A percentile compares a stretch with the other conserved stretches of the same genome.
These are phyloP conservation scores for Batillaria attramentaria DNA, from an alignment of 1,140 invertebrate species.

Conservation along the genomic window DNA sequence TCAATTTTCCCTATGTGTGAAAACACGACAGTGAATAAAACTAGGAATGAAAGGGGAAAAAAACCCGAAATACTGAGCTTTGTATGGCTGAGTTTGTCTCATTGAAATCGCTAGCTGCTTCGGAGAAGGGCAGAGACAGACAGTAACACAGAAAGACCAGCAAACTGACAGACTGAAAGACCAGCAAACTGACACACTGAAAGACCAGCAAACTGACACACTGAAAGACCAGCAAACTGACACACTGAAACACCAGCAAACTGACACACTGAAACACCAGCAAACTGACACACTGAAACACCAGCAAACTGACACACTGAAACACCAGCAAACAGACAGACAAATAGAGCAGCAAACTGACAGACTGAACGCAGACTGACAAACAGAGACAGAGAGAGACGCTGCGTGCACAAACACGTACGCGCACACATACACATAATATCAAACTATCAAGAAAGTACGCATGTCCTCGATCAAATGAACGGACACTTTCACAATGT, in stretches of 20 bases:
- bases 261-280: neutral
- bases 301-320: neutral
- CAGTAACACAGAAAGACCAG: conserved; percentile 24
- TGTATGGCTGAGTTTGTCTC: too few relatives aligned
- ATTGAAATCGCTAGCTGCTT: neutral
- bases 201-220: neutral
- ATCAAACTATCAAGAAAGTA: too few relatives aligned
- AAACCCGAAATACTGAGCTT: too few relatives aligned
- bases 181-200: neutral
- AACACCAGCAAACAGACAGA: neutral
- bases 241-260: neutral
- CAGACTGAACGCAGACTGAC: neutral
- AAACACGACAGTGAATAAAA: too few relatives aligned
- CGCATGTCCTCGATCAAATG: too few relatives aligned
- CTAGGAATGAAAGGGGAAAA: too few relatives aligned
- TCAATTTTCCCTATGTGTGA: too few relatives aligned
- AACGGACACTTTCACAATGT: too few relatives aligned
- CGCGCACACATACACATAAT: too few relatives aligned
- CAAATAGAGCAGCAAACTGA: neutral
- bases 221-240: neutral
- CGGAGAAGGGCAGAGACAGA: conserved; percentile 3
- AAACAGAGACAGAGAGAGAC: neutral
- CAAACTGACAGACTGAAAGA: conserved; percentile 24
- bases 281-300: neutral
- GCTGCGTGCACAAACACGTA: too few relatives aligned